These are phyloP conservation scores for Aphrophora alni DNA, from an alignment of 2,888 invertebrate species.

Conservation along the genomic window DNA sequence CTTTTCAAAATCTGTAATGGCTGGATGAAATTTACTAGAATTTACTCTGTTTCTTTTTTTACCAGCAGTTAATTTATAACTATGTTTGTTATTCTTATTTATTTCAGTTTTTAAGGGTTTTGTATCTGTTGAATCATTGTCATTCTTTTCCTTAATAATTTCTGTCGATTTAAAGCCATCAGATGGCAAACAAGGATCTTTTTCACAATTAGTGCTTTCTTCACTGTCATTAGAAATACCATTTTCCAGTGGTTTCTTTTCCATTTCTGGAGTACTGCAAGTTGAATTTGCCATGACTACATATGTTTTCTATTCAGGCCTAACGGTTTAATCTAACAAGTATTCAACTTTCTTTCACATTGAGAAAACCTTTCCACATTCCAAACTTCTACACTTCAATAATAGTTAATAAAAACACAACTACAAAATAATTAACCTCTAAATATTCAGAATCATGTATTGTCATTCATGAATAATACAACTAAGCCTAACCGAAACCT, in stretches of 20 bases:
- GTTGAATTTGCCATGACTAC: not conserved
- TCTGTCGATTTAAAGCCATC: not conserved
- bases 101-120: not conserved
- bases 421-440: not conserved
- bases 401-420: not conserved
- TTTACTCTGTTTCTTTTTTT: not conserved
- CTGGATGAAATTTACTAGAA: not conserved
- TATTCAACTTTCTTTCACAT: not conserved
- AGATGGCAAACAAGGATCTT: not conserved
- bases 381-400: not conserved
- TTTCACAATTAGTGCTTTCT: not conserved
- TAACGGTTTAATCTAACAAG: not conserved
- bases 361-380: not conserved
- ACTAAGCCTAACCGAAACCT: no score
- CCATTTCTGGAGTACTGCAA: not conserved
- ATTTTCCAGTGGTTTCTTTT: not conserved
- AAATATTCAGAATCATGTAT: not conserved
- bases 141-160: not conserved
- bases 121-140: not conserved
- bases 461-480: not conserved
- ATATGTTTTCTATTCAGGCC: not conserved
- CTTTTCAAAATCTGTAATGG: not conserved
- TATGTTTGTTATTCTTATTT: not conserved
- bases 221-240: not conserved
- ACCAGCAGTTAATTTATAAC: not conserved